A percentile compares a stretch with the other conserved stretches of the same genome.
Evolutionary conservation across 2,888 invertebrate species (phyloP).

Genomic region (Drosophila demipolita): DNA sequence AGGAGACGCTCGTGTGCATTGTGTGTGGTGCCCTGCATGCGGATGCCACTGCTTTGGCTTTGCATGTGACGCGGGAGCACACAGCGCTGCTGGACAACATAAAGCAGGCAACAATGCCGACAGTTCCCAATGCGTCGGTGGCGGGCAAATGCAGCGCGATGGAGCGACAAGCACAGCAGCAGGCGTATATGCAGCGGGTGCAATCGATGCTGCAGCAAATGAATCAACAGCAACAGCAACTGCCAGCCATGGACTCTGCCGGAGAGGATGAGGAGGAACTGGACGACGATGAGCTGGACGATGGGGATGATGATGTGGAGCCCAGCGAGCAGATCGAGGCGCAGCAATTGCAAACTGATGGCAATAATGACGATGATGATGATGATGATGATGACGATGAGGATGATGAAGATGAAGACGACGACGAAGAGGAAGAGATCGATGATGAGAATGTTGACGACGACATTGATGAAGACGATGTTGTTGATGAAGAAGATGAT

Average conservation of each 20-base stretch:
- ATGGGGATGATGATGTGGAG: conserved; percentile 25
- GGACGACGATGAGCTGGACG: conserved; percentile 49
- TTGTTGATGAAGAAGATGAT: conserved; percentile 12
- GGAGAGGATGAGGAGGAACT: conserved; percentile 70
- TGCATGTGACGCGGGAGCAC: conserved; percentile 83
- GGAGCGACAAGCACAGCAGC: conserved; percentile 70
- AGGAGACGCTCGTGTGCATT: conserved; percentile 82
- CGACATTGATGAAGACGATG: conserved; percentile 12
- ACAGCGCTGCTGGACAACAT: conserved; percentile 82
- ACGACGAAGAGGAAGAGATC: conserved; percentile 8
- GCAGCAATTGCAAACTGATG: conserved; percentile 23
- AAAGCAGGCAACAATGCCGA: conserved; percentile 56
- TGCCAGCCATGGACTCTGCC: conserved; percentile 65
- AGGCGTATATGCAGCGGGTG: conserved; percentile 72
- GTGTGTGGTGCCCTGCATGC: conserved; percentile 83
- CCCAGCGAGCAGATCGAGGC: conserved; percentile 6
- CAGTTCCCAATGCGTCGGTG: conserved; percentile 13
- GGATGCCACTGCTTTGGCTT: conserved; percentile 81
- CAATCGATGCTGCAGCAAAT: conserved; percentile 73
- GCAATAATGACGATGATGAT: conserved; percentile 14
- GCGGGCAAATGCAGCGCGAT: conserved; percentile 54
- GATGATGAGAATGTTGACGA: neutral
- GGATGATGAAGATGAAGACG: neutral
- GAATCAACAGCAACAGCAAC: conserved; percentile 62
- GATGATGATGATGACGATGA: conserved; percentile 9